Evolutionary conservation across 92 coral and sea anemone species (phyloP).

Genomic region (Porites divaricata): DNA sequence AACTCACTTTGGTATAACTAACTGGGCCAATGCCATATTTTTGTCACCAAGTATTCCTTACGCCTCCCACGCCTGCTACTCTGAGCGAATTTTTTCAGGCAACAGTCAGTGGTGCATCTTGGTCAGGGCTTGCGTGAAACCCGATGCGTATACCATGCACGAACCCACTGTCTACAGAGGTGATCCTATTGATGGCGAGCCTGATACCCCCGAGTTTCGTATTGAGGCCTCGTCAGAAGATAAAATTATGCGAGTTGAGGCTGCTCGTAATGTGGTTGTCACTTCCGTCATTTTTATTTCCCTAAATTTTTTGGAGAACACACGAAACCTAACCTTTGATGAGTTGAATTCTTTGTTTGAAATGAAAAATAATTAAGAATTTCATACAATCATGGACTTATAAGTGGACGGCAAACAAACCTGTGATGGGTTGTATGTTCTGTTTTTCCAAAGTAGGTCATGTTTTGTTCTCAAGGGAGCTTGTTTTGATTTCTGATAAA

Average conservation of each 20-base stretch:
- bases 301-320: constrained; percentile 45
- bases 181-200: constrained; percentile 70
- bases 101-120: constrained; percentile 66
- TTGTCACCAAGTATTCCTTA: constrained; percentile 70
- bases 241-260: constrained; percentile 47
- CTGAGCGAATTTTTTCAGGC: constrained; percentile 53
- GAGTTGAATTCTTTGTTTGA: no score
- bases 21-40: constrained; percentile 83
- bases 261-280: constrained; percentile 67
- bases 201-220: constrained; percentile 66
- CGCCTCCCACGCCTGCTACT: constrained; percentile 56
- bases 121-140: constrained; percentile 57
- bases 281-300: constrained; percentile 66
- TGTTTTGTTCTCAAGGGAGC: no score
- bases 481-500: no score
- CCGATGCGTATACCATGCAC: constrained; percentile 48
- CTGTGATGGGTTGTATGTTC: no score
- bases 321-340: background rate
- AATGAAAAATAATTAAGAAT: no score
- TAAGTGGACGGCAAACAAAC: no score
- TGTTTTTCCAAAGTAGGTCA: no score
- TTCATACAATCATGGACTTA: no score
- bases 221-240: constrained; percentile 40
- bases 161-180: constrained; percentile 63
- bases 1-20: constrained; percentile 44